phyloP scores from a whole-genome alignment of 2,113 vertebrate genomes.

The Bos indicus region DNA sequence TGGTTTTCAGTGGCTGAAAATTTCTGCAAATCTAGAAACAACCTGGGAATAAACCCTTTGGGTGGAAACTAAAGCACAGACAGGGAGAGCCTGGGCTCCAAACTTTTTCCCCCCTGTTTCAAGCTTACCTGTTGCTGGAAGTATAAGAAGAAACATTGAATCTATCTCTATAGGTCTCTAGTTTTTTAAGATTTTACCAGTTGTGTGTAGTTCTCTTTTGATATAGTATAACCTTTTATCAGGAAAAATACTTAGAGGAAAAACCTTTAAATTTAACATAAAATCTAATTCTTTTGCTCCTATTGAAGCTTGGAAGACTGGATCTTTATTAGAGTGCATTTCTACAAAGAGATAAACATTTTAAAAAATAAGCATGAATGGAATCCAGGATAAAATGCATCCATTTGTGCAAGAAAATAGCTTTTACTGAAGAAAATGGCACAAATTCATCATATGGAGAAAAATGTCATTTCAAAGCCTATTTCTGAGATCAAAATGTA shows the following conservation, averaged over 20 bases:
- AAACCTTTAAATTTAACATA: constrained; percentile 67
- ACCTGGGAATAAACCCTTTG: not conserved
- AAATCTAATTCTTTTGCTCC: constrained; percentile 66
- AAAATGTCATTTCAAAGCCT: constrained; percentile 68
- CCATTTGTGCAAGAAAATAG: constrained; percentile 72
- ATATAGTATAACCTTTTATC: constrained; percentile 47
- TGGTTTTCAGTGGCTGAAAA: not conserved
- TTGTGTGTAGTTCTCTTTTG: constrained; percentile 48
- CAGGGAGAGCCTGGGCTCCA: not conserved
- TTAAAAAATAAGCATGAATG: constrained; percentile 74
- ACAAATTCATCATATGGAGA: constrained; percentile 66
- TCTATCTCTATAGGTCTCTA: not conserved
- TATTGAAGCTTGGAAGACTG: constrained; percentile 57
- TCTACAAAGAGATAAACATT: constrained; percentile 75
- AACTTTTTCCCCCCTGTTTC: not conserved
- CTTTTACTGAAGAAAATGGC: constrained; percentile 73
- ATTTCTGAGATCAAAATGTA: constrained; percentile 58
- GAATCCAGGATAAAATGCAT: constrained; percentile 70
- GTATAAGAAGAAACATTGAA: not conserved
- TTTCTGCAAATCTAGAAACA: not conserved
- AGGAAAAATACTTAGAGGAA: constrained; percentile 50
- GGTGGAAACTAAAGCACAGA: not conserved
- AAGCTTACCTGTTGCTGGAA: not conserved
- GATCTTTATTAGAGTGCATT: constrained; percentile 73
- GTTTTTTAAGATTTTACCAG: constrained; percentile 56